Conservation (phyloP, 2,888 invertebrate genomes). For the Nysson spinosus region DNA sequence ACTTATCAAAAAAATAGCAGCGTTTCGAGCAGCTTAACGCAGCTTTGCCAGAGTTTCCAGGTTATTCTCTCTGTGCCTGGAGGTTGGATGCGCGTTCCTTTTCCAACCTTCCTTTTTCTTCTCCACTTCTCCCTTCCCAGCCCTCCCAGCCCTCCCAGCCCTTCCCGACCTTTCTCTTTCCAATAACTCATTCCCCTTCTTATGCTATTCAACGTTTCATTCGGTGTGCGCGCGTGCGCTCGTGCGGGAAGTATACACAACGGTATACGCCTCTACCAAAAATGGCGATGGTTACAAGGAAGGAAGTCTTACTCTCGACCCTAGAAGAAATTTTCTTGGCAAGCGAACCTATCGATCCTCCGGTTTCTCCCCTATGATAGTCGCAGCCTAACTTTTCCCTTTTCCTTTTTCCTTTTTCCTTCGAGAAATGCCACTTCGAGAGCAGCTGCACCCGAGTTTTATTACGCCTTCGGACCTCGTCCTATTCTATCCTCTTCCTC, state of each 20-base stretch:
- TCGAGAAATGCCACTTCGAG: too few species aligned
- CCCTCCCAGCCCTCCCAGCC: conserved; percentile 14
- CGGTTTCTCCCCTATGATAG: conserved; percentile 36
- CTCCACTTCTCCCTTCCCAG: not conserved
- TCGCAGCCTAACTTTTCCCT: too few species aligned
- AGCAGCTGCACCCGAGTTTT: too few species aligned
- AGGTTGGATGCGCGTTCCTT: conserved; percentile 1
- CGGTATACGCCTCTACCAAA: conserved; percentile 29
- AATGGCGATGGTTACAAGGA: conserved; percentile 33
- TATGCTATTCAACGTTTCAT: not conserved
- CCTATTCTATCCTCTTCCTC: too few species aligned
- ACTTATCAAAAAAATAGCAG: conserved; percentile 42
- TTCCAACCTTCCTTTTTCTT: not conserved
- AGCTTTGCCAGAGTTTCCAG: conserved; percentile 8
- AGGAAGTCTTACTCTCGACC: conserved; percentile 47
- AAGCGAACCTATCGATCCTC: conserved; percentile 70
- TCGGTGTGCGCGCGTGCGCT: not conserved
- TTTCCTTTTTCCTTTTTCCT: too few species aligned
- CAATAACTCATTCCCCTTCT: conserved; percentile 3
- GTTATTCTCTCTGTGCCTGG: conserved; percentile 8
- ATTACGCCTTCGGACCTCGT: too few species aligned
- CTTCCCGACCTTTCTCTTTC: conserved; percentile 3
- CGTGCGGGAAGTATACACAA: not conserved
- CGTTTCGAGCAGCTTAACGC: conserved; percentile 19
- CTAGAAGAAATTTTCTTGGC: conserved; percentile 73